Conservation (phyloP, 2,888 invertebrate species). For the Heteropelma amictum region DNA sequence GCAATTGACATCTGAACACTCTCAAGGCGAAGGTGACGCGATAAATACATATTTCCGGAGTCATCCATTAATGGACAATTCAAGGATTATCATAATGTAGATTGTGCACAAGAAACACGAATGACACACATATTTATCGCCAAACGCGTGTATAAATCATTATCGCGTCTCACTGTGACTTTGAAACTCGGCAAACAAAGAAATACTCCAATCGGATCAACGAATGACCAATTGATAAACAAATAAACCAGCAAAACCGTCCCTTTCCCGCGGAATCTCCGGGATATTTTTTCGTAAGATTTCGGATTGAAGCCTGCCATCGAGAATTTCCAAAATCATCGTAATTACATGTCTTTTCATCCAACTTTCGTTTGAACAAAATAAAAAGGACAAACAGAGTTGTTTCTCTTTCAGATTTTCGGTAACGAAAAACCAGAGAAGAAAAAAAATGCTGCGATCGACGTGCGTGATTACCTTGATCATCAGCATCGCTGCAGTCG, state of each 20-base stretch:
- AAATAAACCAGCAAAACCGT: neutral
- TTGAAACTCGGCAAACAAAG: neutral
- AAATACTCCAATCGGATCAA: neutral
- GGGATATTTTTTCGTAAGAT: neutral
- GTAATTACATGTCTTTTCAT: too few species aligned
- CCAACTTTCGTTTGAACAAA: too few species aligned
- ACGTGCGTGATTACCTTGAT: constrained; percentile 26
- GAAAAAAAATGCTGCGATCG: constrained; percentile 27
- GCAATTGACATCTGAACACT: neutral
- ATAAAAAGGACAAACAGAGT: too few species aligned
- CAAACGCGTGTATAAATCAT: neutral
- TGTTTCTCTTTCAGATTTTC: constrained; percentile 17
- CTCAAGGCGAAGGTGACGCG: constrained; percentile 16
- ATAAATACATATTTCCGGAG: constrained; percentile 10
- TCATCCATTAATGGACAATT: constrained; percentile 13
- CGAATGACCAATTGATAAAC: neutral
- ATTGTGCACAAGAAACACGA: neutral
- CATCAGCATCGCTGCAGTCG: constrained; percentile 29
- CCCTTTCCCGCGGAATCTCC: neutral
- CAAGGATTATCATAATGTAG: too few species aligned
- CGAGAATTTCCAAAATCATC: too few species aligned
- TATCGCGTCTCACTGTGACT: neutral
- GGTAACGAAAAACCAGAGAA: neutral
- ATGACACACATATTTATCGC: neutral
- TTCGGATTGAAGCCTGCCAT: neutral